Evolutionary conservation across 2,797 vertebrate species (phyloP), one percentile per base, ranked within the genome.

Genomic region (Bufotes viridis): DNA sequence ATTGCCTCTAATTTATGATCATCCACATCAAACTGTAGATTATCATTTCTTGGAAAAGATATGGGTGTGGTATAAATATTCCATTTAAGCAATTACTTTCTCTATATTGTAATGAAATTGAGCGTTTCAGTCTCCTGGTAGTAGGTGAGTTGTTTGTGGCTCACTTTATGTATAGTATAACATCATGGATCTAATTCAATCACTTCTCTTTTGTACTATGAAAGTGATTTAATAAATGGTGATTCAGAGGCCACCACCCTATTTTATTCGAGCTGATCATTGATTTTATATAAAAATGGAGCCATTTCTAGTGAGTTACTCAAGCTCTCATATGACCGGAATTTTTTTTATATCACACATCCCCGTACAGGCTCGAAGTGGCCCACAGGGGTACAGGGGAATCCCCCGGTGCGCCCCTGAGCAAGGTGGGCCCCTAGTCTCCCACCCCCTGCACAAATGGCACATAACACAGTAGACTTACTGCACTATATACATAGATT

Each of bases 31-130:
- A 60, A 34, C 4, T 49, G 26, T n/a, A 74, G 10, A 74, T 34
- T 12, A 58, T 84, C 24, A 84, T 84, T 74, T 60, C 69, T 74
- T 42, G 55, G 63, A 84, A 60, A 58, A 57, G 24, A 82, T 34
- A 84, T 83, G 82, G 70, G 82, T 84, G 82, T 61, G 82, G 82
- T 72, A 55, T 83, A 83, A 72, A 83, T 83, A 69, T 29, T 82
- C 65, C 15, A 17, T 58, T 12, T 57, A 29, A 34, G 26, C 29
- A 69, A 65, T 70, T 63, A 51, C 29, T 57, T 29, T 60, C 7
- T 20, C 34, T 72, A 20, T 34, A 49, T 72, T 72, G 70, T 72
- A 29, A 42, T 1, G 17, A 72, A 55, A 57, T 29, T 8, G 2
- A 22, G n/a, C 34, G 51, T 72, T 9, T 83, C 26, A 34, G 53